Percentiles rank a stretch among this genome's conserved stretches.
These are phyloP conservation scores for Mesocentrotus franciscanus DNA, from an alignment of 53 echinoderm and acorn worm genomes.

Conservation along the genomic window DNA sequence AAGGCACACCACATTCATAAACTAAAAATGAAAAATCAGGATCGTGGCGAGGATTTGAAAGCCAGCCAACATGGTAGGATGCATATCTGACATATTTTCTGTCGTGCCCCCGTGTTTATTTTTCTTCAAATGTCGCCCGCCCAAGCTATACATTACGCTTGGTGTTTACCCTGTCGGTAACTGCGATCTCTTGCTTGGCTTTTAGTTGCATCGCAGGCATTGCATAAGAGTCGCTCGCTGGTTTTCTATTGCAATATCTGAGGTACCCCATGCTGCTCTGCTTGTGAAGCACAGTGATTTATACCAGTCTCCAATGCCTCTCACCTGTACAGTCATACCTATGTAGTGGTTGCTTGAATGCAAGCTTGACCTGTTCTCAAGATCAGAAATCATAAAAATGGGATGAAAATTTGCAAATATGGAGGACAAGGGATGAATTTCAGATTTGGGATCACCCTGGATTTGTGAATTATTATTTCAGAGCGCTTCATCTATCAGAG, in stretches of 20 bases:
- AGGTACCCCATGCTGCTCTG: conserved; percentile 20
- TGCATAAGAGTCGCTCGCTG: conserved; percentile 49
- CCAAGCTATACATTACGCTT: conserved; percentile 43
- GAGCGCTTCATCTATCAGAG: background rate
- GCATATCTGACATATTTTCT: conserved; percentile 56
- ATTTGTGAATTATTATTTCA: background rate
- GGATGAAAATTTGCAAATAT: conserved; percentile 8
- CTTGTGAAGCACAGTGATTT: background rate
- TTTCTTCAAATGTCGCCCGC: conserved; percentile 31
- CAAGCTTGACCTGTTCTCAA: background rate
- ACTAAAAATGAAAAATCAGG: background rate
- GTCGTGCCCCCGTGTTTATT: conserved; percentile 30
- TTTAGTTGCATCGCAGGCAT: conserved; percentile 56
- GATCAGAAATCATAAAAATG: conserved; percentile 23
- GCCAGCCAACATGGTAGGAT: conserved; percentile 2
- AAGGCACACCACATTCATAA: background rate
- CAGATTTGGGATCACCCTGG: background rate
- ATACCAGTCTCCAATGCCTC: background rate
- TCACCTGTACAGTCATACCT: conserved; percentile 14
- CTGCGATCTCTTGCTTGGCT: conserved; percentile 5
- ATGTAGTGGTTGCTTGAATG: background rate
- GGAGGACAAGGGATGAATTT: conserved; percentile 3
- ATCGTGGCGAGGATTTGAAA: background rate
- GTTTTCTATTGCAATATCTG: conserved; percentile 27
- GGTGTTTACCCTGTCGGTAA: conserved; percentile 2